phyloP scores from a whole-genome alignment of 2,113 vertebrate species.

The Thamnophis sirtalis region DNA sequence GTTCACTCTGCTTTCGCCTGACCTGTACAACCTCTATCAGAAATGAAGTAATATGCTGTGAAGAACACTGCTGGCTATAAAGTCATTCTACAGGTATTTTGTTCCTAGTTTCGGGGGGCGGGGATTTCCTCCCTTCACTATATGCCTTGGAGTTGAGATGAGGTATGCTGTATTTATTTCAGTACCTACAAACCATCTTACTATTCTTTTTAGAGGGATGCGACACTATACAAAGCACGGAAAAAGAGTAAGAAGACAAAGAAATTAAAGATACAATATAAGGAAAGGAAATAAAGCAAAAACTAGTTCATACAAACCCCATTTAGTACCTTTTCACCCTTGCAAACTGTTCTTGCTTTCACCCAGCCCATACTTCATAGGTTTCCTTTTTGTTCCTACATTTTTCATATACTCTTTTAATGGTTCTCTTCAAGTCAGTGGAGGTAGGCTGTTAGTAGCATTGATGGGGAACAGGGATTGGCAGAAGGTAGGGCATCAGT shows the following conservation, averaged over 20 bases:
- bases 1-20: conserved; percentile 14
- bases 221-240: not conserved
- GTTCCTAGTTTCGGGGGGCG: conserved; percentile 25
- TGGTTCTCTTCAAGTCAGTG: not conserved
- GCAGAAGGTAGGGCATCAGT: not conserved
- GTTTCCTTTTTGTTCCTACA: not conserved
- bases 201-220: not conserved
- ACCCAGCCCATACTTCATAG: not conserved
- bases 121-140: conserved; percentile 23
- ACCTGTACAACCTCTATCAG: conserved; percentile 3
- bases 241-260: not conserved
- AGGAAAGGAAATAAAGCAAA: not conserved
- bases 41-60: not conserved
- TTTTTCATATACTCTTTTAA: not conserved
- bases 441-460: not conserved
- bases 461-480: not conserved
- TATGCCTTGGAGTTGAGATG: not conserved
- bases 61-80: not conserved
- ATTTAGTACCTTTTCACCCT: not conserved
- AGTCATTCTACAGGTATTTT: conserved; percentile 19
- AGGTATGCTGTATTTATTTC: conserved; percentile 28
- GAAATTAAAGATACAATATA: not conserved
- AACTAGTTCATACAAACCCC: not conserved
- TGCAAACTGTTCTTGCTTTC: not conserved
- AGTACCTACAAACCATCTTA: not conserved